These are phyloP conservation scores for Numida meleagris DNA, from an alignment of 2,113 vertebrate genomes.

Conservation along the genomic window DNA sequence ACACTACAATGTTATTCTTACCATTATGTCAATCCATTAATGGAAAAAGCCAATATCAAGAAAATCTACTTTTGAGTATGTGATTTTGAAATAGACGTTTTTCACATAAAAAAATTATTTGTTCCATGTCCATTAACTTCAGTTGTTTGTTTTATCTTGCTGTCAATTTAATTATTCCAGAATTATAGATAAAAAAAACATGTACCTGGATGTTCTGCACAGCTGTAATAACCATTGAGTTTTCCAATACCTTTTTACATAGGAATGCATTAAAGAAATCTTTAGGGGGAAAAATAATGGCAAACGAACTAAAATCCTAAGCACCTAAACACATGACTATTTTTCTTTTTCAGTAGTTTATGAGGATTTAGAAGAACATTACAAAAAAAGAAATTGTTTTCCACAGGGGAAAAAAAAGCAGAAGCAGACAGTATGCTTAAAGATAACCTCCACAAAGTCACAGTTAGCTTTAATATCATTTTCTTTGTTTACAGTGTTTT, in stretches of 20 bases:
- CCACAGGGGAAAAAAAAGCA: not conserved
- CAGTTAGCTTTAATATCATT: not conserved
- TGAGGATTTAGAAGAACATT: not conserved
- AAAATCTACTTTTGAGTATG: not conserved
- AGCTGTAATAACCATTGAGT: not conserved
- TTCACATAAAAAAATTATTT: not conserved
- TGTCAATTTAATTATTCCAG: not conserved
- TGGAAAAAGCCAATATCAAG: not conserved
- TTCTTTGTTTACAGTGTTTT: not conserved
- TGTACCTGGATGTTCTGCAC: not conserved
- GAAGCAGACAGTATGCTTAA: not conserved
- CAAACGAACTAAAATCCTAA: not conserved
- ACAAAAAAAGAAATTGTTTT: not conserved
- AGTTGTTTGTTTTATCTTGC: not conserved
- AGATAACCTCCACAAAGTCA: not conserved
- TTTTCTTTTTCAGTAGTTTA: not conserved
- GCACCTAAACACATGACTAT: not conserved
- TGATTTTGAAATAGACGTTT: not conserved
- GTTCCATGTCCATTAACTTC: not conserved
- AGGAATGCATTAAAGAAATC: not conserved
- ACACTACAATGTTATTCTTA: not conserved
- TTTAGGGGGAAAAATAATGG: not conserved
- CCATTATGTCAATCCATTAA: not conserved
- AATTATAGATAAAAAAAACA: not conserved
- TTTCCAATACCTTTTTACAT: not conserved